Base-by-base conservation (phyloP, 2,888 invertebrate genomes). In the Rhyacophila evoluta region DNA sequence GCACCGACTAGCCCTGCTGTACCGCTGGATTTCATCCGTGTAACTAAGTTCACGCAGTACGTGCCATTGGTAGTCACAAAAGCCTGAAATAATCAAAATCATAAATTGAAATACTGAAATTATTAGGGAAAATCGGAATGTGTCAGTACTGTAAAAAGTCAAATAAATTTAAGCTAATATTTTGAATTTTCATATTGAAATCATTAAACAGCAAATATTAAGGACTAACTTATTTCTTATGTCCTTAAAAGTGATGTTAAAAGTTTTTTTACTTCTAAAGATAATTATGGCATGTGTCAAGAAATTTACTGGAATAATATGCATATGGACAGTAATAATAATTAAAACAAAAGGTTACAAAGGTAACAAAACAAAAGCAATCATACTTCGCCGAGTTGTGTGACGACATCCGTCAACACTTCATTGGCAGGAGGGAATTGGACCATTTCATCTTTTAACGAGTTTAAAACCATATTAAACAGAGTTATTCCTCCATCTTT, bases 331-430 rank as follows among this genome's bases (percentile, higher is more conserved):
- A n/a, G n/a, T n/a, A n/a, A n/a, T n/a, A n/a, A n/a, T n/a, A n/a
- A n/a, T n/a, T n/a, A n/a, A n/a, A n/a, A n/a, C n/a, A n/a, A n/a
- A n/a, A n/a, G n/a, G n/a, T n/a, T n/a, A n/a, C n/a, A n/a, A n/a
- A n/a, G n/a, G n/a, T n/a, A n/a, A n/a, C n/a, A n/a, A n/a, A n/a
- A n/a, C n/a, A n/a, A n/a, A n/a, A n/a, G n/a, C n/a, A n/a, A n/a
- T n/a, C 19, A 72, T 77, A 82, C 82, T 70, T 82, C 82, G 41
- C 82, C 82, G 11, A 82, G 75, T 25, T 76, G 81, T 19, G 81
- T 79, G 29, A 77, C 82, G n/a, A 82, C 72, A 67, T 74, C 75
- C 37, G 75, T 76, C 33, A 82, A 38, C 15, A 79, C 41, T 38
- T 81, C 75, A 27, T 78, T 81, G 5, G 78, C 82, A 11, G 82